phyloP scores from a whole-genome alignment of 2,888 invertebrate species.

The Furcula furcula region DNA sequence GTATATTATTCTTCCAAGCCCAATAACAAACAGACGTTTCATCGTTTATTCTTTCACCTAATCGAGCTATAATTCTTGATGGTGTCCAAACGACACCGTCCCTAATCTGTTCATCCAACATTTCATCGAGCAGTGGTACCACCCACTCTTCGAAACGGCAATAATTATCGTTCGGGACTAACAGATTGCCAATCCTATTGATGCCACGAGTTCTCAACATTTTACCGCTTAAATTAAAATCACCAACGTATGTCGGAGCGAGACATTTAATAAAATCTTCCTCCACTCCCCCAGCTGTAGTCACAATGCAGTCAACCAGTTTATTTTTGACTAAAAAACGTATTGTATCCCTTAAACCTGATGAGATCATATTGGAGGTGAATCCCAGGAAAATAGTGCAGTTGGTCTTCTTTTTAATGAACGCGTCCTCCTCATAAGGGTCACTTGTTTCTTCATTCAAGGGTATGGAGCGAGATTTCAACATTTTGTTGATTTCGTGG shows the following conservation, averaged over 20 bases:
- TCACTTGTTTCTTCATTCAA: slow-evolving; percentile 85
- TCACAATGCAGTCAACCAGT: slow-evolving; percentile 97
- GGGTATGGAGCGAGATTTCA: slow-evolving; percentile 86
- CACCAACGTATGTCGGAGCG: slow-evolving; percentile 96
- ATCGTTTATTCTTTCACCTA: slow-evolving; percentile 96
- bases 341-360: slow-evolving; percentile 95
- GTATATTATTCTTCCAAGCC: slow-evolving; percentile 98
- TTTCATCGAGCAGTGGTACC: slow-evolving; percentile 94
- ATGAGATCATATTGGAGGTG: slow-evolving; percentile 98
- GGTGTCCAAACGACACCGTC: slow-evolving; percentile 94
- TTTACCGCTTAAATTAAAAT: slow-evolving; percentile 92
- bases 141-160: slow-evolving; percentile 99
- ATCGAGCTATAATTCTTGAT: slow-evolving; percentile 77
- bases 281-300: slow-evolving; percentile 98
- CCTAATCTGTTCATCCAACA: slow-evolving; percentile 92
- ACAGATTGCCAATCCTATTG: slow-evolving; percentile 93
- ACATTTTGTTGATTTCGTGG: slow-evolving; percentile 95
- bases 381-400: slow-evolving; percentile 99
- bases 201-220: slow-evolving; percentile 91
- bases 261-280: slow-evolving; percentile 99
- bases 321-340: slow-evolving; percentile 84
- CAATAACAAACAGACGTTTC: slow-evolving; percentile 97
- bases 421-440: slow-evolving; percentile 88
- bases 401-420: slow-evolving; percentile 87
- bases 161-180: slow-evolving; percentile 99